Percentiles rank a stretch among this genome's conserved stretches.
phyloP scores from a whole-genome alignment of 2,888 invertebrate genomes.

The Cheilosia pagana region DNA sequence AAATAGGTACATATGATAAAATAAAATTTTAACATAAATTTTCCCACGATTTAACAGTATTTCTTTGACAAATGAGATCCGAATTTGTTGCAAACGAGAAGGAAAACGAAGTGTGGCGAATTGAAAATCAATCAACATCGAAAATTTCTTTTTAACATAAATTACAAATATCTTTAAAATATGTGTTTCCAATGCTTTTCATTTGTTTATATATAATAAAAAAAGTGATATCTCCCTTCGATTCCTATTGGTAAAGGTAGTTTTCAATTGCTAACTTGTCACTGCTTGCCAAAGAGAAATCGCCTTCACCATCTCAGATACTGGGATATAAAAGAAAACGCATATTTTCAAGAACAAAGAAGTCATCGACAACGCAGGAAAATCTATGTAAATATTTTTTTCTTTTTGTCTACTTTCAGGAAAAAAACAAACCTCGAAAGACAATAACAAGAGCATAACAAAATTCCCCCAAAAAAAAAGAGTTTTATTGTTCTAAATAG shows the following conservation, averaged over 20 bases:
- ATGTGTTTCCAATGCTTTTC: neutral
- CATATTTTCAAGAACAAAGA: slow-evolving; percentile 74
- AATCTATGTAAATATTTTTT: slow-evolving; percentile 43
- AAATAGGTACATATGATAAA: slow-evolving; percentile 9
- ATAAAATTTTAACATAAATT: slow-evolving; percentile 14
- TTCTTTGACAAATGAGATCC: slow-evolving; percentile 27
- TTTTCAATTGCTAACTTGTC: slow-evolving; percentile 34
- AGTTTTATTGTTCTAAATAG: slow-evolving; percentile 17
- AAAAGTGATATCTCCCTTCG: slow-evolving; percentile 27
- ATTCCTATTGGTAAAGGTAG: slow-evolving; percentile 7
- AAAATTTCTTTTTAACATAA: slow-evolving; percentile 22
- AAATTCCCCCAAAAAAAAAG: slow-evolving; percentile 5
- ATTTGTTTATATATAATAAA: slow-evolving; percentile 38
- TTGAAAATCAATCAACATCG: slow-evolving; percentile 67
- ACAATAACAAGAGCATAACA: slow-evolving; percentile 41
- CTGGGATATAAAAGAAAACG: slow-evolving; percentile 61
- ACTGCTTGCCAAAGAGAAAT: slow-evolving; percentile 60
- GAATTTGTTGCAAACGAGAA: slow-evolving; percentile 44
- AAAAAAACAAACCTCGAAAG: slow-evolving; percentile 35
- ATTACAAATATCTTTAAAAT: slow-evolving; percentile 19
- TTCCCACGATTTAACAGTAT: slow-evolving; percentile 39
- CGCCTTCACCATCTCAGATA: slow-evolving; percentile 49
- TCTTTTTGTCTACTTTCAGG: slow-evolving; percentile 52
- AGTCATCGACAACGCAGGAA: slow-evolving; percentile 65
- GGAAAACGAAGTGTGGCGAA: slow-evolving; percentile 51